Evolutionary conservation across 2,113 vertebrate genomes (phyloP).

Genomic region (Apodemus speciosus): DNA sequence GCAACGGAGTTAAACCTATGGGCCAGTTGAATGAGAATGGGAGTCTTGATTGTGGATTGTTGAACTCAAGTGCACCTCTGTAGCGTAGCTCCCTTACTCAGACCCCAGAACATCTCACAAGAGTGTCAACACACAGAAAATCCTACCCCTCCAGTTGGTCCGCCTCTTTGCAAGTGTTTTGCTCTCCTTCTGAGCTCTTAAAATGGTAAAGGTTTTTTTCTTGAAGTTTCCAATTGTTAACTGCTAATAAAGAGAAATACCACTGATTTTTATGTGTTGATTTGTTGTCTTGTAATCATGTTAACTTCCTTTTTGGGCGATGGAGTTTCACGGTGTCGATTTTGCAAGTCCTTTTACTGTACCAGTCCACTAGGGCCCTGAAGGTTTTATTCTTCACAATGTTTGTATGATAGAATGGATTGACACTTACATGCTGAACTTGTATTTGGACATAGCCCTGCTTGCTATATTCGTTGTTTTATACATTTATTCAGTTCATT

Average conservation of each 20-base stretch:
- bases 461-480: background rate
- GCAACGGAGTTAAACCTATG: background rate
- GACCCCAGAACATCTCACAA: background rate
- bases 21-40: background rate
- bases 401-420: background rate
- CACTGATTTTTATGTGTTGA: background rate
- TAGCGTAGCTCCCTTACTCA: background rate
- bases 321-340: background rate
- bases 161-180: background rate
- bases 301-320: slow-evolving; percentile 6
- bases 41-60: background rate
- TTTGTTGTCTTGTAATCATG: background rate
- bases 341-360: slow-evolving; percentile 18
- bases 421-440: background rate
- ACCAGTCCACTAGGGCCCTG: background rate
- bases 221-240: background rate
- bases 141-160: background rate
- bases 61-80: background rate
- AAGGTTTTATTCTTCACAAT: slow-evolving; percentile 35
- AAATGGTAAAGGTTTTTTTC: background rate
- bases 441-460: background rate
- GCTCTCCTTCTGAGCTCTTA: background rate
- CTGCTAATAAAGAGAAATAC: slow-evolving; percentile 28
- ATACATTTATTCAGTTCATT: background rate
- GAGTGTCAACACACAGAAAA: background rate